phyloP scores from a whole-genome alignment of 2,888 invertebrate species.

The Erebia epiphron region DNA sequence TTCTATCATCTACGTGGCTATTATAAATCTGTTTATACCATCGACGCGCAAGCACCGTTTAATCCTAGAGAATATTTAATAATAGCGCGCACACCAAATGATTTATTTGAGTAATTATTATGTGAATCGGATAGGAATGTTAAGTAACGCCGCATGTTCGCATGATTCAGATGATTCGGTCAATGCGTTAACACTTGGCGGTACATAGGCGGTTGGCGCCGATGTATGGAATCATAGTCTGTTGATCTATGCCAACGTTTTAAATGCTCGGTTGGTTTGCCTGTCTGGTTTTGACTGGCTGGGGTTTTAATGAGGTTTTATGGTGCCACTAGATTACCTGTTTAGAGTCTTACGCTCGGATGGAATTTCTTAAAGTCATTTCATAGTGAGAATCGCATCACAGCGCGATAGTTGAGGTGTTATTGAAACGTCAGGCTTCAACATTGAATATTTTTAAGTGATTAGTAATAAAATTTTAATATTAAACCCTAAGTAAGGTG shows the following conservation, averaged over 20 bases:
- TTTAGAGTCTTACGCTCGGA: no score
- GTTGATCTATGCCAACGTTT: constrained; percentile 28
- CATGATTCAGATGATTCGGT: constrained; percentile 72
- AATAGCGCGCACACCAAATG: constrained; percentile 46
- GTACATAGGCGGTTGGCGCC: constrained; percentile 64
- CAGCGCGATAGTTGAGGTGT: no score
- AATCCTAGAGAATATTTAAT: constrained; percentile 37
- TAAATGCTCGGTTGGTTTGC: constrained; percentile 32
- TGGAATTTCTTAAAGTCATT: no score
- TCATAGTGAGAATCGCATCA: no score
- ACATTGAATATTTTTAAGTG: no score
- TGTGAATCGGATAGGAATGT: constrained; percentile 69
- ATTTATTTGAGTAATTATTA: constrained; percentile 44
- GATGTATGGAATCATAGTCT: constrained; percentile 42
- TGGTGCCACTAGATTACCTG: not conserved
- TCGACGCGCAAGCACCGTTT: constrained; percentile 30
- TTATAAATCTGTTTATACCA: constrained; percentile 28
- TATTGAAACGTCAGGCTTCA: no score
- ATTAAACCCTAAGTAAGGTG: no score
- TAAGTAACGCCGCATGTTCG: constrained; percentile 71
- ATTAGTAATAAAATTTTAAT: no score
- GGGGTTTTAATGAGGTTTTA: constrained; percentile 22
- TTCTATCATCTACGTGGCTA: constrained; percentile 14
- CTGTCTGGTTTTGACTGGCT: constrained; percentile 31
- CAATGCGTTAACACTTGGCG: constrained; percentile 71